phyloP scores from a whole-genome alignment of 2,113 vertebrate genomes.

The Illadopsis cleaveri region DNA sequence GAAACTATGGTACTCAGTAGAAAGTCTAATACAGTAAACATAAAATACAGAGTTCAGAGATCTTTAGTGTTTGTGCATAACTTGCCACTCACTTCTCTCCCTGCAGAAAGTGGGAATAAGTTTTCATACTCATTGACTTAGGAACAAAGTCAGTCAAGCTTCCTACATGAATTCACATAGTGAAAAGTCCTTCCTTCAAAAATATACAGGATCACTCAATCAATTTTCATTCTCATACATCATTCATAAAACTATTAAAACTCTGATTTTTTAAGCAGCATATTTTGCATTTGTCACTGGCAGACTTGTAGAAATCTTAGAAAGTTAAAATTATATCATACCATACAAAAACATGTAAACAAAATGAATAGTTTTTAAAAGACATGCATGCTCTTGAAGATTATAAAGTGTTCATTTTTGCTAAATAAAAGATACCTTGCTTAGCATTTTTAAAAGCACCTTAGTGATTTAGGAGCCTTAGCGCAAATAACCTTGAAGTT shows the following conservation, averaged over 20 bases:
- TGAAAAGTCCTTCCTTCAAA: constrained; percentile 38
- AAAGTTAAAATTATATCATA: constrained; percentile 54
- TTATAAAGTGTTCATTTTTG: constrained; percentile 50
- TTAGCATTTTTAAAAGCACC: constrained; percentile 56
- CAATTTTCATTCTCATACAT: constrained; percentile 4
- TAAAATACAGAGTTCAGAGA: background rate
- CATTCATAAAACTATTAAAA: constrained; percentile 50
- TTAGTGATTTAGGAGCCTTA: constrained; percentile 42
- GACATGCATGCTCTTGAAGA: constrained; percentile 34
- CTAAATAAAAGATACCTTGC: constrained; percentile 3
- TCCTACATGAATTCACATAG: constrained; percentile 42
- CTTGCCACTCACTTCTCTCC: background rate
- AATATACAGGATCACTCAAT: constrained; percentile 5
- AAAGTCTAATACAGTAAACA: background rate
- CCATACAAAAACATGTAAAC: constrained; percentile 65
- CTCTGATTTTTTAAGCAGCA: constrained; percentile 51
- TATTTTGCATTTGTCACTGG: constrained; percentile 49
- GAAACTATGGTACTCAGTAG: background rate
- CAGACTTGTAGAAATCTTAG: constrained; percentile 63
- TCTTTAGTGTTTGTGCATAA: constrained; percentile 14
- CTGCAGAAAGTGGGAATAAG: background rate
- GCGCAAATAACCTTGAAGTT: background rate
- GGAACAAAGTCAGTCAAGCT: constrained; percentile 16
- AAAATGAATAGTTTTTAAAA: constrained; percentile 37
- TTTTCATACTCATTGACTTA: constrained; percentile 1